A percentile compares a stretch with the other conserved stretches of the same genome.
phyloP scores from a whole-genome alignment of 2,113 vertebrate genomes.

The Ellobius talpinus region DNA sequence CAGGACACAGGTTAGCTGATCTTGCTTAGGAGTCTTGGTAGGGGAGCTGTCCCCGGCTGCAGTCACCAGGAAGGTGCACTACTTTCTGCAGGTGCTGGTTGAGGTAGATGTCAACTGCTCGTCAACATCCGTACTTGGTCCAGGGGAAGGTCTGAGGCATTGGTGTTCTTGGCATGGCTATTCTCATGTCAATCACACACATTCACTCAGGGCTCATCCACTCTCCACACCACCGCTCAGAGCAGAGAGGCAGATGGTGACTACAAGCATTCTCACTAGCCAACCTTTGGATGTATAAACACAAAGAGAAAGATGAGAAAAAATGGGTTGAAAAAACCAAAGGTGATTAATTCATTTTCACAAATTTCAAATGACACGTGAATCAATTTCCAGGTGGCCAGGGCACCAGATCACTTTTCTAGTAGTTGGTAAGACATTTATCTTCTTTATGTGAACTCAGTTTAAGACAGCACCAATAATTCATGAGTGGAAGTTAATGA shows the following conservation, averaged over 20 bases:
- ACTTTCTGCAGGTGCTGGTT: not conserved
- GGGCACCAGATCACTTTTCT: not conserved
- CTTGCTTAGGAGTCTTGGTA: not conserved
- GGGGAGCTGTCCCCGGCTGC: not conserved
- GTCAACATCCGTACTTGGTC: no score
- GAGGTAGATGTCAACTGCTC: not conserved
- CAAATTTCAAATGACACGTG: not conserved
- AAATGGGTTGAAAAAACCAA: not conserved
- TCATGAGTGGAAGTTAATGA: not conserved
- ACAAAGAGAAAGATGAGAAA: not conserved
- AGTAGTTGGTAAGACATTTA: not conserved
- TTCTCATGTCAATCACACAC: not conserved
- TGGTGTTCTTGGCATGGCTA: not conserved
- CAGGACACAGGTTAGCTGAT: not conserved
- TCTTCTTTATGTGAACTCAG: not conserved
- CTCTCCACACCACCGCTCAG: not conserved
- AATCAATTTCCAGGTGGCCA: not conserved
- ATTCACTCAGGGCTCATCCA: not conserved
- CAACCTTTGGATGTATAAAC: not conserved
- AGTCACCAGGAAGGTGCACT: not conserved
- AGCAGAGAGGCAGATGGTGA: no score
- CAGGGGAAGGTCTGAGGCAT: not conserved
- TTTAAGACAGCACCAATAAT: not conserved
- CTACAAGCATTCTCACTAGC: not conserved
- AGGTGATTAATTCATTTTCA: not conserved